Base-by-base conservation (phyloP, 2,888 invertebrate genomes). In the Baronia brevicornis region DNA sequence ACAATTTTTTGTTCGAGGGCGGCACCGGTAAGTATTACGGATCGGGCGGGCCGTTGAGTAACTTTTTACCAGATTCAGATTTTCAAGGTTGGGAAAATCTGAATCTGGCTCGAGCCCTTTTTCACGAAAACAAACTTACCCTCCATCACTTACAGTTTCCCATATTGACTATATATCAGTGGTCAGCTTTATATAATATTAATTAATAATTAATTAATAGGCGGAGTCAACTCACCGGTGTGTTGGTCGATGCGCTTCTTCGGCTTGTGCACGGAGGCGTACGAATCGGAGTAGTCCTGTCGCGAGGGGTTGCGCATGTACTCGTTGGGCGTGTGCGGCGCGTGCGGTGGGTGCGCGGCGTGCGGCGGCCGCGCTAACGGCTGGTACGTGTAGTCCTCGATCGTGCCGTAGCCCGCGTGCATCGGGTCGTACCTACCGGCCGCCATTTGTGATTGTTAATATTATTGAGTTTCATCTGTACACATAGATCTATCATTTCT, bases 231-330 rank as follows among this genome's bases (percentile, higher is more conserved):
- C 89, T 88, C 66, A 95, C 95, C 95, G 73, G 94, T 91, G 82
- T 94, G 94, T 66, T 91, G 92, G 64, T 93, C 93, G 67, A 93
- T 89, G 51, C 93, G 87, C 75, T 94, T 95, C 87, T 94, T 94
- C 48, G 94, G 94, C 79, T 95, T 95, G 72, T 94, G 94, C 47
- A 95, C 94, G 43, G 94, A 91, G 43, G 93, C 93, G 77, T 95
- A 95, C 4, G 94, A 94, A 82, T 95, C 94, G 48, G 90, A 90
- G 84, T 94, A 94, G 71, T 94, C 93, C 82, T 94, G 94, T 41
- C 94, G 88, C 61, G 93, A 93, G 45, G 93, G 92, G 80, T 92
- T 89, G 59, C 91, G 87, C 74, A 86, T 64, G 72, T 87, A 87
- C 60, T 89, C 88, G 70, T 28, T 45, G 47, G 15, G 52, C 51